These are phyloP conservation scores for Trisateles emortualis DNA, from an alignment of 2,888 invertebrate species.

Conservation along the genomic window DNA sequence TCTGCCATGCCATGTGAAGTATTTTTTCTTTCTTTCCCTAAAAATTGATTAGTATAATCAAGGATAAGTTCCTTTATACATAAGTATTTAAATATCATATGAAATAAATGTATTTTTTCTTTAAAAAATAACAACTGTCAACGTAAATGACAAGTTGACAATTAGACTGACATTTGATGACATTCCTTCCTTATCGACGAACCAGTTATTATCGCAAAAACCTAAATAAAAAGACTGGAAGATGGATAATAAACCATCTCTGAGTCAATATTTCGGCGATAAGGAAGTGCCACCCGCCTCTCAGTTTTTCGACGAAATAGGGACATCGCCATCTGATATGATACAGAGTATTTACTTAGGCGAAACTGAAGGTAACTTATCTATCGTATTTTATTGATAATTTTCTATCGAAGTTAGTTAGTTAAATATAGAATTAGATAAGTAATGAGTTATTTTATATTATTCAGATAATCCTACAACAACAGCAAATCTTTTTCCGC, in stretches of 20 bases:
- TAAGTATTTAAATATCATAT: too few relatives aligned
- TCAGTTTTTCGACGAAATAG: conserved; percentile 84
- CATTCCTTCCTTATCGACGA: conserved; percentile 14
- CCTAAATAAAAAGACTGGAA: conserved; percentile 37
- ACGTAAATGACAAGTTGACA: conserved; percentile 19
- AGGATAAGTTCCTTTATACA: too few relatives aligned
- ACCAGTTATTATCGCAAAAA: conserved; percentile 15
- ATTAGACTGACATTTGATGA: not conserved
- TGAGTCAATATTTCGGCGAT: conserved; percentile 87
- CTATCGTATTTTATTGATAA: conserved; percentile 7
- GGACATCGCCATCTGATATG: conserved; percentile 81
- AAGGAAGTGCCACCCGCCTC: conserved; percentile 75
- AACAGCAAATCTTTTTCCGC: conserved; percentile 59
- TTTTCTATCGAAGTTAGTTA: conserved; percentile 7
- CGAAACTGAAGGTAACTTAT: conserved; percentile 66
- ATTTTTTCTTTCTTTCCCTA: too few relatives aligned
- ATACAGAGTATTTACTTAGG: conserved; percentile 81
- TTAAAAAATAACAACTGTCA: not conserved
- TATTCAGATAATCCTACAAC: conserved; percentile 56
- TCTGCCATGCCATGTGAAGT: too few relatives aligned
- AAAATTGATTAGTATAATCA: too few relatives aligned
- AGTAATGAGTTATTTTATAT: conserved; percentile 4
- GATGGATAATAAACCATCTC: conserved; percentile 84
- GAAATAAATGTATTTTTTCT: too few relatives aligned
- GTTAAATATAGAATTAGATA: not conserved